A percentile compares a stretch with the other conserved stretches of the same genome.
Conservation (phyloP, 1,140 invertebrate genomes). For the Galleria mellonella region DNA sequence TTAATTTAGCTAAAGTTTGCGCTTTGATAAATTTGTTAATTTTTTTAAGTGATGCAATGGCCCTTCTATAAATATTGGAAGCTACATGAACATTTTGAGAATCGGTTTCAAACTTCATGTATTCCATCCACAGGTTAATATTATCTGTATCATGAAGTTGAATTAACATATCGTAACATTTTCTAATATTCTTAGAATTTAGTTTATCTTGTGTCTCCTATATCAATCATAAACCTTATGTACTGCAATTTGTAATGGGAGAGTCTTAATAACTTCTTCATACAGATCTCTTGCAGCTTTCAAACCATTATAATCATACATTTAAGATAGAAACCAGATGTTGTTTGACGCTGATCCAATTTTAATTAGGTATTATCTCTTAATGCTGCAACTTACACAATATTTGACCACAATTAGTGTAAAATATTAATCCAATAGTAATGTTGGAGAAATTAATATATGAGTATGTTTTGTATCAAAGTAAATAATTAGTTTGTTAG, state of each 20-base stretch:
- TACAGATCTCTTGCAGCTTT: slow-evolving; percentile 53
- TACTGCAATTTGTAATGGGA: slow-evolving; percentile 51
- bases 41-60: slow-evolving; percentile 48
- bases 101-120: slow-evolving; percentile 54
- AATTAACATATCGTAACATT: slow-evolving; percentile 51
- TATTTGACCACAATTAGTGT: no score
- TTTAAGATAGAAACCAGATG: no score
- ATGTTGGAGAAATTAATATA: no score
- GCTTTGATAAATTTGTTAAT: slow-evolving; percentile 59
- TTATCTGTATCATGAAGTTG: slow-evolving; percentile 50
- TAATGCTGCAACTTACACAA: no score
- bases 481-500: no score
- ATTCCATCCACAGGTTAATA: slow-evolving; percentile 53
- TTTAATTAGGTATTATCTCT: no score
- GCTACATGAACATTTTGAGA: slow-evolving; percentile 34
- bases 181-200: slow-evolving; percentile 43
- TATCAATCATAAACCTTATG: slow-evolving; percentile 52
- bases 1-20: slow-evolving; percentile 51
- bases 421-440: no score
- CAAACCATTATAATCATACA: slow-evolving; percentile 52
- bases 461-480: no score
- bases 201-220: slow-evolving; percentile 49
- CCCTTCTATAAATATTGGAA: slow-evolving; percentile 52
- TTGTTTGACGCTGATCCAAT: no score
- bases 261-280: slow-evolving; percentile 54